Evolutionary conservation across 2,888 invertebrate species (phyloP).

Genomic region (Hirtodrosophila confusa): DNA sequence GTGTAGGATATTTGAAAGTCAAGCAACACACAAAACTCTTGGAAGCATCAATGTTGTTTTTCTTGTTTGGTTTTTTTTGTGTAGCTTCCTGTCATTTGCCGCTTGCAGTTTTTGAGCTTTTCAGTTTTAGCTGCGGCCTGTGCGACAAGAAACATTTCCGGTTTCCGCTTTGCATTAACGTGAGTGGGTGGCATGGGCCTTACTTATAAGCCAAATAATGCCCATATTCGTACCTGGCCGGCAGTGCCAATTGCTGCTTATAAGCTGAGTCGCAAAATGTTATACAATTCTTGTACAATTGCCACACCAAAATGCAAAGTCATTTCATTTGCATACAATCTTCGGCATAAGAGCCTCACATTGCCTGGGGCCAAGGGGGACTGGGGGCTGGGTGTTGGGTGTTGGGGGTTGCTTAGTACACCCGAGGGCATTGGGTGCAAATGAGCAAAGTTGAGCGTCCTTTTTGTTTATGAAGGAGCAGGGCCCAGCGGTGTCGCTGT

Average conservation of each 20-base stretch:
- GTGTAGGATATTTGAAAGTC: constrained; percentile 16
- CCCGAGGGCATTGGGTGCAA: constrained; percentile 65
- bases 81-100: constrained; percentile 47
- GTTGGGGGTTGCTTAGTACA: constrained; percentile 21
- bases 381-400: neutral
- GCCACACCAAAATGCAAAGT: constrained; percentile 36
- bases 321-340: constrained; percentile 64
- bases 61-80: neutral
- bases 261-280: constrained; percentile 12
- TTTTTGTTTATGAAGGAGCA: constrained; percentile 53
- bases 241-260: constrained; percentile 16
- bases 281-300: constrained; percentile 44
- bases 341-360: constrained; percentile 16
- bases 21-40: neutral
- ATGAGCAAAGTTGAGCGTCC: constrained; percentile 63
- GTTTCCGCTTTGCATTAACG: constrained; percentile 65
- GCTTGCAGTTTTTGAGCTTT: constrained; percentile 54
- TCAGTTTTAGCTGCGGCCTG: constrained; percentile 31
- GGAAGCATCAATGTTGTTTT: neutral
- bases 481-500: constrained; percentile 23
- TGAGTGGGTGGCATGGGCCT: neutral
- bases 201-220: neutral
- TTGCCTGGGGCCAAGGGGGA: neutral
- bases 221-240: neutral
- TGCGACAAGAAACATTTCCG: constrained; percentile 66